Evolutionary conservation across 2,797 vertebrate genomes (phyloP).

Genomic region (Argentina silus): DNA sequence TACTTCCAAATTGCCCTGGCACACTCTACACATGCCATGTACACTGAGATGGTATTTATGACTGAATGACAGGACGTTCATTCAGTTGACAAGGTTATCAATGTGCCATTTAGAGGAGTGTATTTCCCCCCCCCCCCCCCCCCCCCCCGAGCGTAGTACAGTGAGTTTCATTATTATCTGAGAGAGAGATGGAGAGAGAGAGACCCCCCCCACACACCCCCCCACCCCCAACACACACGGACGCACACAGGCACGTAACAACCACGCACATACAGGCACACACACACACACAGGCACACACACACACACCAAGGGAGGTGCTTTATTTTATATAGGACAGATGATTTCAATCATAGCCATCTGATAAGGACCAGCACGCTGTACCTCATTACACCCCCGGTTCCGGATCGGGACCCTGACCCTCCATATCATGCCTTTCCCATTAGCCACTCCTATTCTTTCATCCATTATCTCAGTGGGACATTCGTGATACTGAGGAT

Average conservation of each 20-base stretch:
- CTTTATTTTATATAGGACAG: constrained; percentile 55
- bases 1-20: constrained; percentile 69
- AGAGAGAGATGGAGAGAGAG: constrained; percentile 25
- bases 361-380: constrained; percentile 59
- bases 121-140: constrained; percentile 49
- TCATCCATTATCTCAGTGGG: constrained; percentile 28
- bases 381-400: constrained; percentile 62
- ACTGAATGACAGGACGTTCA: constrained; percentile 72
- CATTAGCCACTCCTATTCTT: constrained; percentile 54
- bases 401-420: constrained; percentile 44
- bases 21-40: constrained; percentile 51
- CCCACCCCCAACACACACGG: neutral
- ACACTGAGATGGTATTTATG: constrained; percentile 69
- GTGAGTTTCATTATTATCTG: constrained; percentile 61
- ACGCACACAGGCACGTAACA: neutral
- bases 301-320: constrained; percentile 30
- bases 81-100: constrained; percentile 73
- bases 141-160: constrained; percentile 51
- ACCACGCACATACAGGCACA: neutral
- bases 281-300: neutral
- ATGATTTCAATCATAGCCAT: constrained; percentile 67
- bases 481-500: constrained; percentile 22
- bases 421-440: constrained; percentile 52
- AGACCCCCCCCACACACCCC: neutral
- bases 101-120: constrained; percentile 68